phyloP scores from a whole-genome alignment of 2,888 invertebrate species.

The Nycteola revayana region DNA sequence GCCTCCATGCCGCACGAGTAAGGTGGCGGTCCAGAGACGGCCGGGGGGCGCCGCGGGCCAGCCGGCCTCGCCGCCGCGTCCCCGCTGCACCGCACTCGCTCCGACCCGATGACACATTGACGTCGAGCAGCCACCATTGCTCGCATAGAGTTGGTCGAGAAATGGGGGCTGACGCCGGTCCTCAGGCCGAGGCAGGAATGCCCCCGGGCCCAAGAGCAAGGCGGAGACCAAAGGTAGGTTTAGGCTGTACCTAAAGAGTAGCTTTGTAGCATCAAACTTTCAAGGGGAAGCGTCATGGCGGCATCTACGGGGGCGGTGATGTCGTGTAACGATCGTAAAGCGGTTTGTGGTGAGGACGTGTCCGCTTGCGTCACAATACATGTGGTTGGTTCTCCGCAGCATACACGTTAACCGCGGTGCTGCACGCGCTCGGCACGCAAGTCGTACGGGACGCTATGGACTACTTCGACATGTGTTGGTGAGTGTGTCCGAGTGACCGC shows the following conservation, averaged over 20 bases:
- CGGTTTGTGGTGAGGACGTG: conserved; percentile 52
- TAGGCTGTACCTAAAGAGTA: conserved; percentile 18
- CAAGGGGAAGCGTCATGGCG: conserved; percentile 3
- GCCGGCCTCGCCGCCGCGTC: conserved; percentile 64
- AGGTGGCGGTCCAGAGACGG: conserved; percentile 42
- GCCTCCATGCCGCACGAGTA: conserved; percentile 50
- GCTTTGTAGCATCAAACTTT: conserved; percentile 12
- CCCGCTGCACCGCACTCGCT: conserved; percentile 57
- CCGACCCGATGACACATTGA: conserved; percentile 76
- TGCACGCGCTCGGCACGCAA: conserved; percentile 29
- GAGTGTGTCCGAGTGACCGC: conserved; percentile 50
- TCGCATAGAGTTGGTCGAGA: conserved; percentile 98
- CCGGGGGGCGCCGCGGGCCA: conserved; percentile 73
- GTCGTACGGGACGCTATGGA: conserved; percentile 50
- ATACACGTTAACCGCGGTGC: conserved; percentile 19
- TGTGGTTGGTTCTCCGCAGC: conserved; percentile 16
- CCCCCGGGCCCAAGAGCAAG: conserved; percentile 89
- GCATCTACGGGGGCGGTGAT: conserved; percentile 30
- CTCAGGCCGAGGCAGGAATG: conserved; percentile 97
- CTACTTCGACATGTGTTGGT: conserved; percentile 75
- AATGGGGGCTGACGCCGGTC: conserved; percentile 99
- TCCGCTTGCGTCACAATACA: conserved; percentile 47
- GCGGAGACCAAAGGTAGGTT: conserved; percentile 87
- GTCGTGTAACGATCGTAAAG: conserved; percentile 43
- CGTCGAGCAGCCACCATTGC: conserved; percentile 94